Base-by-base conservation (phyloP, 1,140 invertebrate genomes). In the Metaphire vulgaris region DNA sequence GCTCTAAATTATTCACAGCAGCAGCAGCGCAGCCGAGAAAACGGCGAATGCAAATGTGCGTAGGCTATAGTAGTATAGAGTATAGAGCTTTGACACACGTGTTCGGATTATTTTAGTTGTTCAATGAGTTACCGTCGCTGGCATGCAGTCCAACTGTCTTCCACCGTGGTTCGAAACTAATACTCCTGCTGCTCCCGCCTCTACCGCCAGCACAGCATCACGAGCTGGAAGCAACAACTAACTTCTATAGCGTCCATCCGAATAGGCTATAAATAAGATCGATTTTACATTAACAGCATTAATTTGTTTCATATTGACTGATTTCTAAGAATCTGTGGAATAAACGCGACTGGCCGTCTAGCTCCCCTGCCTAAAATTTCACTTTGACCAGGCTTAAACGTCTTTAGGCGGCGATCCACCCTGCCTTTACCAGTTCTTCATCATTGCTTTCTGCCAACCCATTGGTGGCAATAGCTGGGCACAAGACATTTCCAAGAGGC, bases 91-190 rank as follows among this genome's bases (percentile, higher is more conserved):
- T 6, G 81, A 33, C 75, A n/a, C n/a, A n/a, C n/a, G n/a, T n/a
- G n/a, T n/a, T n/a, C n/a, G n/a, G n/a, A n/a, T n/a, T n/a, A n/a
- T n/a, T n/a, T n/a, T n/a, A n/a, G n/a, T n/a, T n/a, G n/a, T n/a
- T n/a, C n/a, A n/a, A n/a, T n/a, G n/a, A n/a, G n/a, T 74, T 88
- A 94, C 93, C 68, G 93, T 89, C 41, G 94, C 90, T 16, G 91
- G 91, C 31, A 91, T 90, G n/a, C 90, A 89, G 83, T 97, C 95
- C 26, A 97, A 86, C 88, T 97, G 95, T 73, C 94, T 88, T 0
- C 90, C 94, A 0, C 95, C 95, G 85, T 97, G 95, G 87, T 96
- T 97, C 0, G 94, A 97, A 14, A 98, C 94, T 14, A 94, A 86
- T 69, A 98, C 91, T 0, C 88, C 95, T 26, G 88, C 84, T 67